These are phyloP conservation scores for Periplaneta americana DNA, from an alignment of 1,140 invertebrate species.

Conservation along the genomic window DNA sequence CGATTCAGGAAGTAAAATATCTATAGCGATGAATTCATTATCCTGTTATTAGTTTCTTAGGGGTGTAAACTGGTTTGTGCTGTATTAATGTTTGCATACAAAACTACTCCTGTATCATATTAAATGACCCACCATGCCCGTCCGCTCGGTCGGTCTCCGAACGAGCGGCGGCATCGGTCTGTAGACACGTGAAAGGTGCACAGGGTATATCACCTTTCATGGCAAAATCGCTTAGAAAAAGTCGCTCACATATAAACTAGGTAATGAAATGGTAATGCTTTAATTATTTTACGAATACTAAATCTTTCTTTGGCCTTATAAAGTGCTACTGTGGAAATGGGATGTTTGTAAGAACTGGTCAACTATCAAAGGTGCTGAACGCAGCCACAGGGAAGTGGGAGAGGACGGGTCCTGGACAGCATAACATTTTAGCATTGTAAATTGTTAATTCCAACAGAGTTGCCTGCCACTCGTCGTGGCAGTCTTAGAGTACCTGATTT, in stretches of 20 bases:
- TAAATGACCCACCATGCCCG: not conserved
- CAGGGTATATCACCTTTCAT: not conserved
- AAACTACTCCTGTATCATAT: constrained; percentile 1
- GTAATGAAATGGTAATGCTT: constrained; percentile 15
- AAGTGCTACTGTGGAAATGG: constrained; percentile 12
- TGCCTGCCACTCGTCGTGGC: too few relatives aligned
- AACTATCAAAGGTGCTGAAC: constrained; percentile 11
- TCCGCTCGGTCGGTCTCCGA: not conserved
- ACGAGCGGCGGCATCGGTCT: not conserved
- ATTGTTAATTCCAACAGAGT: too few relatives aligned
- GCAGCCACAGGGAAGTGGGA: not conserved
- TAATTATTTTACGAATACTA: constrained; percentile 13
- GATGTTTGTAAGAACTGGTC: constrained; percentile 4
- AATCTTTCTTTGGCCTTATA: constrained; percentile 18
- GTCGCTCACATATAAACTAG: not conserved
- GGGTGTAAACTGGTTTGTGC: constrained; percentile 3
- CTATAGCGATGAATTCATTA: constrained; percentile 13
- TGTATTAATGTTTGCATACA: constrained; percentile 2
- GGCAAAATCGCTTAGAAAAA: not conserved
- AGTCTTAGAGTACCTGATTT: not conserved
- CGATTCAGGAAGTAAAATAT: constrained; percentile 16
- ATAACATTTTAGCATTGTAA: not conserved
- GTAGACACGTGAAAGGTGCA: not conserved
- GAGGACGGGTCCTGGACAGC: not conserved
- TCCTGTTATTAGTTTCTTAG: constrained; percentile 18